A percentile compares a stretch with the other conserved stretches of the same genome.
These are phyloP conservation scores for Sepioteuthis lessoniana DNA, from an alignment of 2,888 invertebrate genomes.

Conservation along the genomic window DNA sequence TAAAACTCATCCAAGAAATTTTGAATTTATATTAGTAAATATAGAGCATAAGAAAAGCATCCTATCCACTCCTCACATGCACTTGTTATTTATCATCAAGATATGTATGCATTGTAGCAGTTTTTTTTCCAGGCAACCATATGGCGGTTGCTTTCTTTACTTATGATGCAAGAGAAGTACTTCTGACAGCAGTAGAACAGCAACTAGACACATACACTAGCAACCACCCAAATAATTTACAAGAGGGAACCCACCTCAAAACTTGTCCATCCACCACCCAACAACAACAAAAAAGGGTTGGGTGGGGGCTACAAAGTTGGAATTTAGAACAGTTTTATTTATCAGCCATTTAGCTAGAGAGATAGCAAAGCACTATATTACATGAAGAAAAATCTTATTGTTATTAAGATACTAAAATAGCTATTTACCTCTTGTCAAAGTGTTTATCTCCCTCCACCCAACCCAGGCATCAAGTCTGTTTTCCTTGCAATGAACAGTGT, in stretches of 20 bases:
- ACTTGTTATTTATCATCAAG: background rate
- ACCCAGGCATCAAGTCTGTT: background rate
- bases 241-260: background rate
- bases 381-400: background rate
- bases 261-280: background rate
- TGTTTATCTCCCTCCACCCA: background rate
- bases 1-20: too few relatives aligned
- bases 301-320: background rate
- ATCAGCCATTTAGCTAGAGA: background rate
- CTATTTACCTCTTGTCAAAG: background rate
- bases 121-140: background rate
- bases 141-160: background rate
- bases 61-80: background rate
- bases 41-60: background rate
- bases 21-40: too few relatives aligned
- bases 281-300: too few relatives aligned
- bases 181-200: background rate
- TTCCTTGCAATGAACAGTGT: background rate
- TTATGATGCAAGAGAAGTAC: background rate
- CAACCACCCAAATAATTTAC: background rate
- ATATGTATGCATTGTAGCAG: background rate
- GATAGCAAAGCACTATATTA: background rate
- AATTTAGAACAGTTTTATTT: background rate
- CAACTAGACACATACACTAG: background rate
- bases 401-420: background rate